Evolutionary conservation across 1,140 invertebrate species (phyloP).

Genomic region (Drosophila ercepeae): DNA sequence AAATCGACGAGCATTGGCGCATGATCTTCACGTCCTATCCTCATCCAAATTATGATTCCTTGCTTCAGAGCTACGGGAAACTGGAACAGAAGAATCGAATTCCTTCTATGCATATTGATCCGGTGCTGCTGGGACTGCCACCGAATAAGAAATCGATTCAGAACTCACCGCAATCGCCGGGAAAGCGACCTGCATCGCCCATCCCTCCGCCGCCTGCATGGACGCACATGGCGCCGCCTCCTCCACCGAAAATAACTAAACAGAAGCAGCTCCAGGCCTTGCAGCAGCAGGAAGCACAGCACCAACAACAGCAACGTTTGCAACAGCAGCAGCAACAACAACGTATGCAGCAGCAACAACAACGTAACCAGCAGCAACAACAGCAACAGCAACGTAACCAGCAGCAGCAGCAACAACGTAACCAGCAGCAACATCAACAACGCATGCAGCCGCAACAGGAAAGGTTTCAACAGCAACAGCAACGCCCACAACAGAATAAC

Average conservation of each 20-base stretch:
- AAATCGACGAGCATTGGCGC: constrained; percentile 85
- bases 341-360: constrained; percentile 12
- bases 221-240: constrained; percentile 33
- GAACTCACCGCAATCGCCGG: not conserved
- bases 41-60: constrained; percentile 84
- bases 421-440: constrained; percentile 1
- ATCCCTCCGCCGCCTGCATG: constrained; percentile 36
- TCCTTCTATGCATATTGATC: constrained; percentile 55
- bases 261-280: constrained; percentile 15
- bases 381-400: constrained; percentile 7
- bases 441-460: constrained; percentile 1
- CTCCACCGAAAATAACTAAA: constrained; percentile 21
- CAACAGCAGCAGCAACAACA: constrained; percentile 18
- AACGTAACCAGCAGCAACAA: constrained; percentile 6
- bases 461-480: constrained; percentile 2
- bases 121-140: constrained; percentile 58
- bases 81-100: constrained; percentile 67
- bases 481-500: constrained; percentile 2
- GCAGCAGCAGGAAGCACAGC: constrained; percentile 4
- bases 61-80: constrained; percentile 83
- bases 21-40: constrained; percentile 84
- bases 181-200: constrained; percentile 15
- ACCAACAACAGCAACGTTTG: constrained; percentile 18
- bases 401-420: constrained; percentile 1
- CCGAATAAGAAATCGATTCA: constrained; percentile 5